These are phyloP conservation scores for Drosophila quadrilineata DNA, from an alignment of 1,140 invertebrate species.

Conservation along the genomic window DNA sequence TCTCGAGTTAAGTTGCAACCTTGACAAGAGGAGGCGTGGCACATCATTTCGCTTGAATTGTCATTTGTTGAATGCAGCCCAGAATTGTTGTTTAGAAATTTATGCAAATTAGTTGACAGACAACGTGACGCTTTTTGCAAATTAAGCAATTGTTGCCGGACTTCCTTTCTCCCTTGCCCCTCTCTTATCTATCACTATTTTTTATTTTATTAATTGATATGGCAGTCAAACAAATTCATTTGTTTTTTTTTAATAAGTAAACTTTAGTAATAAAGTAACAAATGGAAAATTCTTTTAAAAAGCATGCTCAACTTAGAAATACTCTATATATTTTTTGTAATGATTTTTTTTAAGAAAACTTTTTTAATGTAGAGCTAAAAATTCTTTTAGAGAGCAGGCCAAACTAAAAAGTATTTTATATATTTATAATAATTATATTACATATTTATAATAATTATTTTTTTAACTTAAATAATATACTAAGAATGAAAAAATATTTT, in stretches of 20 bases:
- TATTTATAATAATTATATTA: no score
- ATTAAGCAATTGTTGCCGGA: conserved; percentile 25
- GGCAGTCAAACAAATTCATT: conserved; percentile 32
- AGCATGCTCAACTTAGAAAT: no score
- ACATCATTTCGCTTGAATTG: neutral
- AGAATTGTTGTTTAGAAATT: conserved; percentile 9
- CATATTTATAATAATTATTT: no score
- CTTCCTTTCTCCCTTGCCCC: no score
- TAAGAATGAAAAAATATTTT: no score
- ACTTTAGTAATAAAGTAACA: neutral
- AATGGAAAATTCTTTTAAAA: neutral
- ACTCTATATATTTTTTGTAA: no score
- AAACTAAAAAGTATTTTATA: no score
- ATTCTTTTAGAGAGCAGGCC: no score
- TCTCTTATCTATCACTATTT: neutral
- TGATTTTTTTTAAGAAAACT: no score
- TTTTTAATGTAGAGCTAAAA: no score
- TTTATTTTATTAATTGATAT: conserved; percentile 46
- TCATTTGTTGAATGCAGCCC: neutral
- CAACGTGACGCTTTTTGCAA: conserved; percentile 24
- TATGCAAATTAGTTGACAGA: conserved; percentile 35
- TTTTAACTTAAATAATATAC: no score
- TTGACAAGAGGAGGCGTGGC: neutral
- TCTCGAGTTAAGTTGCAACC: neutral
- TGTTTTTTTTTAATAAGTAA: no score